Conservation (phyloP, 2,888 invertebrate genomes). For the Ormyrus nitidulus region DNA sequence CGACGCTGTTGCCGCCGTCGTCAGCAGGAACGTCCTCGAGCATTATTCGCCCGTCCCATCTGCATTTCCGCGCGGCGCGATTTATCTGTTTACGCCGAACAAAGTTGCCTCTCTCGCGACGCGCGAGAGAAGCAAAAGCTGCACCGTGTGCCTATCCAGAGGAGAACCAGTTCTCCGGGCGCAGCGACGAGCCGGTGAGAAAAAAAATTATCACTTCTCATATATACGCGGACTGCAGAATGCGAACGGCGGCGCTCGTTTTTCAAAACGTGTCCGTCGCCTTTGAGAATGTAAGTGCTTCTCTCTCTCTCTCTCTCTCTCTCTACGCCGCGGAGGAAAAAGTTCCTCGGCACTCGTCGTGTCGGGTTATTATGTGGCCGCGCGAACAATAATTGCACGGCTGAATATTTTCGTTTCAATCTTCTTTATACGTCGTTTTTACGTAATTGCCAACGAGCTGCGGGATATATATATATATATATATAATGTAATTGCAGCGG, state of each 20-base stretch:
- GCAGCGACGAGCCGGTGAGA: not conserved
- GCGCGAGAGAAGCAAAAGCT: too few relatives aligned
- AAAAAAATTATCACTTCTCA: conserved; percentile 33
- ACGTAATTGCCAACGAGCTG: not conserved
- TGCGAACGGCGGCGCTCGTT: not conserved
- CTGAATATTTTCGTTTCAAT: not conserved
- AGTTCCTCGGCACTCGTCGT: not conserved
- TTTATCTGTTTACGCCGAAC: conserved; percentile 33
- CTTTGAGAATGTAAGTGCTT: conserved; percentile 16
- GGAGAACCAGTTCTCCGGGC: conserved; percentile 33
- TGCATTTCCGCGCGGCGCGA: not conserved
- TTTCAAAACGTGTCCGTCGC: too few relatives aligned
- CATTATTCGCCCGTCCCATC: too few relatives aligned
- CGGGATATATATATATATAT: too few relatives aligned
- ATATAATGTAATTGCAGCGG: not conserved
- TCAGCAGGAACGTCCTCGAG: not conserved
- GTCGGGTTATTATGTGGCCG: conserved; percentile 26
- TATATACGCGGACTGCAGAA: conserved; percentile 14
- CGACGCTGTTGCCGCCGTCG: not conserved
- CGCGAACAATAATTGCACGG: conserved; percentile 25
- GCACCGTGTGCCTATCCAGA: too few relatives aligned
- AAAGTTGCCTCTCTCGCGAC: not conserved
- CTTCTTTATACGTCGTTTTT: not conserved
- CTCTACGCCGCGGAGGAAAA: not conserved
- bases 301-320: conserved; percentile 16